A percentile compares a stretch with the other conserved stretches of the same genome.
phyloP scores from a whole-genome alignment of 1,140 invertebrate genomes.

The Paralvinella palmiformis region DNA sequence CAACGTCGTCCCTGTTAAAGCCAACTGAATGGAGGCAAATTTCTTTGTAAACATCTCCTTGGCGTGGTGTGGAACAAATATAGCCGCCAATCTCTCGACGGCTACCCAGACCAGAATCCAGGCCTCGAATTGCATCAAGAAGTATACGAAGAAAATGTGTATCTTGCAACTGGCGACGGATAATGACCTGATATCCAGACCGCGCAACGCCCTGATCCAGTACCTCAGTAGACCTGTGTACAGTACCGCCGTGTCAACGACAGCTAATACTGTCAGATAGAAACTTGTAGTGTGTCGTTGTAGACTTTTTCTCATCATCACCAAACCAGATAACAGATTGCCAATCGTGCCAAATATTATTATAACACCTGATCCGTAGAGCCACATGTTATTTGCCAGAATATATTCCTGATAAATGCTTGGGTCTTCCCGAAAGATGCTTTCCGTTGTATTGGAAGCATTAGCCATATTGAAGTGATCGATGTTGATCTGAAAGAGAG shows the following conservation, averaged over 20 bases:
- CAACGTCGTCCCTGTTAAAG: not conserved
- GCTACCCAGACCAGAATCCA: slow-evolving; percentile 26
- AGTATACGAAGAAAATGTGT: slow-evolving; percentile 12
- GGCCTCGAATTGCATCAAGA: not conserved
- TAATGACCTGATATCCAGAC: not conserved
- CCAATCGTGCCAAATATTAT: slow-evolving; percentile 39
- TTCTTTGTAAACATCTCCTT: slow-evolving; percentile 2
- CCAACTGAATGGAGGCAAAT: not conserved
- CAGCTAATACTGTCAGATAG: slow-evolving; percentile 41
- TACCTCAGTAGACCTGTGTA: slow-evolving; percentile 39
- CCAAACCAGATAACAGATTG: slow-evolving; percentile 34
- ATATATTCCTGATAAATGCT: too few relatives aligned
- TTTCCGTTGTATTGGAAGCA: too few relatives aligned
- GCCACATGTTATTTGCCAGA: slow-evolving; percentile 12
- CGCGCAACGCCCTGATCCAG: slow-evolving; percentile 34
- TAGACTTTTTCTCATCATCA: slow-evolving; percentile 38
- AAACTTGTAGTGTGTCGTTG: slow-evolving; percentile 37
- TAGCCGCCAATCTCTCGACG: slow-evolving; percentile 25
- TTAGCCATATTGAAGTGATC: too few relatives aligned
- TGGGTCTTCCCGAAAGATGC: too few relatives aligned
- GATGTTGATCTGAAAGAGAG: too few relatives aligned
- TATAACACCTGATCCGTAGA: slow-evolving; percentile 32
- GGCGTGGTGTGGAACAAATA: slow-evolving; percentile 18
- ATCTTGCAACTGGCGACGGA: slow-evolving; percentile 5
- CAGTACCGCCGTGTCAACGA: slow-evolving; percentile 43